These are phyloP conservation scores for Amitus sp. DNA, from an alignment of 2,888 invertebrate genomes.

Conservation along the genomic window DNA sequence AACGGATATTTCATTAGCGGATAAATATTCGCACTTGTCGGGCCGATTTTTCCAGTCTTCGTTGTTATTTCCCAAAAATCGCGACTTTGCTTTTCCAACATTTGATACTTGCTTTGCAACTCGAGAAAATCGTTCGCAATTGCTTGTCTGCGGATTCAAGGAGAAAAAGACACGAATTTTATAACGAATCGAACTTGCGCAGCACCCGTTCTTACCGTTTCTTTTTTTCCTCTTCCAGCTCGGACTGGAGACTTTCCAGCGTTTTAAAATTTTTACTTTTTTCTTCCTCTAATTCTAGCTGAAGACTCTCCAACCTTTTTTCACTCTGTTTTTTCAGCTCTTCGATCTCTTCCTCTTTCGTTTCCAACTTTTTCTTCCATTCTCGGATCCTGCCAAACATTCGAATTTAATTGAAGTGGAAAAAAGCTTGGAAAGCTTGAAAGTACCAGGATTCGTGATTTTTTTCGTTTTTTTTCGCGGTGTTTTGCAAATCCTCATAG, in stretches of 20 bases:
- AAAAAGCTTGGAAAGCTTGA: background rate
- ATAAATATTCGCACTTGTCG: background rate
- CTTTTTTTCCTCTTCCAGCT: background rate
- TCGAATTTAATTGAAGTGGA: too few species aligned
- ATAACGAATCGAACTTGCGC: background rate
- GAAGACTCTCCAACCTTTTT: background rate
- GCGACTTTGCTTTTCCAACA: background rate
- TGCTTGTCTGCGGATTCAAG: background rate
- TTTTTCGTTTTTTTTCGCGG: background rate
- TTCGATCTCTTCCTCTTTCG: background rate
- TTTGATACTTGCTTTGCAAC: background rate
- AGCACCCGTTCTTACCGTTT: background rate
- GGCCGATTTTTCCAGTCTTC: background rate
- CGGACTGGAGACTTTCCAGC: background rate
- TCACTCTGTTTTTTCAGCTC: background rate
- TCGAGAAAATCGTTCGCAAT: background rate
- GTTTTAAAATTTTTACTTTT: background rate
- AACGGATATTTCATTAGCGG: too few species aligned
- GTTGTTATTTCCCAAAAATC: background rate
- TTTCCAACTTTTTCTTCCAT: constrained; percentile 1
- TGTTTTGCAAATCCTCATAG: background rate
- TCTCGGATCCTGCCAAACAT: background rate
- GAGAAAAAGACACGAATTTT: too few species aligned
- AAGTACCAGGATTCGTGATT: background rate
- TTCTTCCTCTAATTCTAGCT: background rate